Conservation (phyloP, 1,140 invertebrate genomes). For the Epicauta chinensis region DNA sequence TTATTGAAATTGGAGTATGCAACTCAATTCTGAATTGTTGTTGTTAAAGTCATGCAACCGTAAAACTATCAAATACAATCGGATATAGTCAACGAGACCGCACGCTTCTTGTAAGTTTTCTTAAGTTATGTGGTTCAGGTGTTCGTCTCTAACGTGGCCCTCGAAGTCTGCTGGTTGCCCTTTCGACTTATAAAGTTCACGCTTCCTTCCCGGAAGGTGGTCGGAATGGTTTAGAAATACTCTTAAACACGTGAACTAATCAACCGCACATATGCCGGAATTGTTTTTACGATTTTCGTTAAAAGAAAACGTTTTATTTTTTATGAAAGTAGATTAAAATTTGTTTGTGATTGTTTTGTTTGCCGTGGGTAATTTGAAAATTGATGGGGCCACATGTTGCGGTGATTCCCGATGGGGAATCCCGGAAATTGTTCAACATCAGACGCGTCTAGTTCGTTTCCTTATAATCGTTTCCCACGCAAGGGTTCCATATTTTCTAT, state of each 20-base stretch:
- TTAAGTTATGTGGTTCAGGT: slow-evolving; percentile 16
- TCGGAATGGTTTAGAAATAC: slow-evolving; percentile 8
- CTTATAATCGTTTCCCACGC: slow-evolving; percentile 8
- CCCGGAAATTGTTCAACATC: slow-evolving; percentile 10
- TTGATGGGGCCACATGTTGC: slow-evolving; percentile 1
- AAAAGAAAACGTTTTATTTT: no score
- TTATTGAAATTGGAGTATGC: no score
- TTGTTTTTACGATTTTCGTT: slow-evolving; percentile 1
- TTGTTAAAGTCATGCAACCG: no score
- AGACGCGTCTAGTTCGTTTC: slow-evolving; percentile 15
- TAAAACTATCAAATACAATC: no score
- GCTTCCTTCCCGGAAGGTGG: slow-evolving; percentile 16
- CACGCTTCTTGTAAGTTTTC: slow-evolving; percentile 16
- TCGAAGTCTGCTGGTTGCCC: slow-evolving; percentile 14
- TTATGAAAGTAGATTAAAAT: no score
- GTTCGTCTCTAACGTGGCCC: slow-evolving; percentile 13
- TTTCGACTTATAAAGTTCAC: slow-evolving; percentile 10
- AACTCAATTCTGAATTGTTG: no score
- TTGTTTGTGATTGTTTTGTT: no score
- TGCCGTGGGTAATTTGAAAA: no score
- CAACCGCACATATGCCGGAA: neutral
- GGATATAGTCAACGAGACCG: neutral
- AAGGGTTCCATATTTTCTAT: slow-evolving; percentile 7
- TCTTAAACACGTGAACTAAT: slow-evolving; percentile 11
- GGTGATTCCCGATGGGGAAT: slow-evolving; percentile 11